These are phyloP conservation scores for Cydia amplana DNA, from an alignment of 1,140 invertebrate species.

Conservation along the genomic window DNA sequence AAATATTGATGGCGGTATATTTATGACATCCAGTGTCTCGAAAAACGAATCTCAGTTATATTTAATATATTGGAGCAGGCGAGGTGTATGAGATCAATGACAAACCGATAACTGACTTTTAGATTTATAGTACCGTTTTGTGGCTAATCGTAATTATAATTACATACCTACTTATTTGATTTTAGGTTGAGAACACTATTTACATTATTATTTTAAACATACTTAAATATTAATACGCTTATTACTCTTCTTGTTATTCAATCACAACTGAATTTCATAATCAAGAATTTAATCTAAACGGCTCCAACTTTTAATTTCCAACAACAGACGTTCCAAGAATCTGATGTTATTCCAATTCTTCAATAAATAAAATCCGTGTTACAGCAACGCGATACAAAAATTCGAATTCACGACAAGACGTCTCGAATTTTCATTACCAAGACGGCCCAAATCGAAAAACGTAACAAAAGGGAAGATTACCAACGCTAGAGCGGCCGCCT, in stretches of 20 bases:
- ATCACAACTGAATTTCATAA: background rate
- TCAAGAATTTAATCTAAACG: background rate
- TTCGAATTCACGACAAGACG: slow-evolving; percentile 40
- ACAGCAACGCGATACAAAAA: slow-evolving; percentile 26
- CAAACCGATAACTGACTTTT: too few species aligned
- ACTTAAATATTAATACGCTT: background rate
- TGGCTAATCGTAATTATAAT: too few species aligned
- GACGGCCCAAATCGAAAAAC: slow-evolving; percentile 52
- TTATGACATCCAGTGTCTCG: too few species aligned
- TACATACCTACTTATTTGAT: too few species aligned
- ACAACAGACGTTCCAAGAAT: slow-evolving; percentile 5
- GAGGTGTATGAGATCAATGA: too few species aligned
- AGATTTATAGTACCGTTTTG: too few species aligned
- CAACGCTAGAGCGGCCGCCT: slow-evolving; percentile 57
- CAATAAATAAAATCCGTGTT: slow-evolving; percentile 27
- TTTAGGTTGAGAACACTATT: background rate
- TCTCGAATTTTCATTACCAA: slow-evolving; percentile 74
- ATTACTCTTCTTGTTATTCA: background rate
- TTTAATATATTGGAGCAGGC: too few species aligned
- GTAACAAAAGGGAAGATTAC: slow-evolving; percentile 55
- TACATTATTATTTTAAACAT: too few species aligned
- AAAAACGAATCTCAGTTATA: too few species aligned
- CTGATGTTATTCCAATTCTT: slow-evolving; percentile 16
- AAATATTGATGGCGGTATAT: too few species aligned
- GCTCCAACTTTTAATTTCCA: slow-evolving; percentile 4